phyloP scores from a whole-genome alignment of 2,797 vertebrate genomes.

The Ctenosaura bakeri region DNA sequence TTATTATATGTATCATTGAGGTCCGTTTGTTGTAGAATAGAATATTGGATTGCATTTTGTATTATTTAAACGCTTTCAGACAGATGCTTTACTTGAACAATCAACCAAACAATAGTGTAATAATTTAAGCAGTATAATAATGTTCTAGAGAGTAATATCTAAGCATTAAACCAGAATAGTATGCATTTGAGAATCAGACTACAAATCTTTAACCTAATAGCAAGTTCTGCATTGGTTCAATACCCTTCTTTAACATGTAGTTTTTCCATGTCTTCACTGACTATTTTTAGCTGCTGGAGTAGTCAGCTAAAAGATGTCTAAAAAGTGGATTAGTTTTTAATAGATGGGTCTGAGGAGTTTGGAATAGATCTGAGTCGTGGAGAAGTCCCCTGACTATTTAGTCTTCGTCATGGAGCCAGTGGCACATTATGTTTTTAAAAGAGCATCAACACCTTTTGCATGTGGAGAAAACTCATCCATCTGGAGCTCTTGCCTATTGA shows the following conservation, averaged over 20 bases:
- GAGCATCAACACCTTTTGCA: not conserved
- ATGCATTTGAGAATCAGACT: not conserved
- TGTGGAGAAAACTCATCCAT: not conserved
- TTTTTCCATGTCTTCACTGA: not conserved
- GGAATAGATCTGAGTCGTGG: not conserved
- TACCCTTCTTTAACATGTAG: not conserved
- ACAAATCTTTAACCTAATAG: not conserved
- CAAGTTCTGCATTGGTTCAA: not conserved
- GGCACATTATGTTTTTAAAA: not conserved
- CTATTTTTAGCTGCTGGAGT: not conserved
- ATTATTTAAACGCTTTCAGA: not conserved
- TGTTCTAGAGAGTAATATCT: not conserved
- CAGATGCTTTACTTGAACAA: conserved; percentile 19
- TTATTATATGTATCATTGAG: not conserved
- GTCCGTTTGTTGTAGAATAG: not conserved
- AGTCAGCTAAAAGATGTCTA: not conserved
- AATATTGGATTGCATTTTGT: not conserved
- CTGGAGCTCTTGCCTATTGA: not conserved
- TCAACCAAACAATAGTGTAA: not conserved
- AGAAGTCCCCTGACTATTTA: not conserved
- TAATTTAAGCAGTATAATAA: not conserved
- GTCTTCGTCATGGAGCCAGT: not conserved
- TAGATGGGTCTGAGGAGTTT: too few relatives aligned
- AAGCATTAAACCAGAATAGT: not conserved
- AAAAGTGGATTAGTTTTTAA: not conserved